Conservation (phyloP, 2,113 vertebrate species). For the Pedetes capensis region DNA sequence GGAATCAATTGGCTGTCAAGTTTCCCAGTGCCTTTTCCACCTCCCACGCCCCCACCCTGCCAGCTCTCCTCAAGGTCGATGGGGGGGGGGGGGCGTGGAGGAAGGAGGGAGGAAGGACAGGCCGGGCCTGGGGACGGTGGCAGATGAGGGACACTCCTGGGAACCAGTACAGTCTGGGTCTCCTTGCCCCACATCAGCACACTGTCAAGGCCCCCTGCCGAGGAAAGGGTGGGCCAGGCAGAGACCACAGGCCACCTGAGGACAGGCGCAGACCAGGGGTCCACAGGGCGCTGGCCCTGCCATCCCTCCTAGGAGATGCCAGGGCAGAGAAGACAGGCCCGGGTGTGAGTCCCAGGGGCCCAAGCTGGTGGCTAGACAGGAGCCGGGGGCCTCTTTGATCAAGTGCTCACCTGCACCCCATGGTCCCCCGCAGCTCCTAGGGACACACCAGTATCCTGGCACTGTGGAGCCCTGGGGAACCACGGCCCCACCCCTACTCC, state of each 20-base stretch:
- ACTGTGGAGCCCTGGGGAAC: no score
- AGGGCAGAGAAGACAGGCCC: neutral
- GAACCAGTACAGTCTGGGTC: neutral
- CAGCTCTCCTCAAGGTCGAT: constrained; percentile 39
- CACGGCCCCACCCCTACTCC: neutral
- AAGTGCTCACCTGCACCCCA: neutral
- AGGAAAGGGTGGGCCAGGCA: no score
- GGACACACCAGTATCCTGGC: neutral
- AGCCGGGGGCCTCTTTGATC: neutral
- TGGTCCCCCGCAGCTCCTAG: neutral
- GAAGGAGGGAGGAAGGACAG: neutral
- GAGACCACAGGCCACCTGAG: no score
- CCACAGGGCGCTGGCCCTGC: neutral
- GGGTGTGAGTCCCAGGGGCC: neutral
- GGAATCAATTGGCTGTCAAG: constrained; percentile 68
- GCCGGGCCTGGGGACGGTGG: neutral
- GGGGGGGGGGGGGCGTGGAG: neutral
- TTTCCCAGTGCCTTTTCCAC: constrained; percentile 51
- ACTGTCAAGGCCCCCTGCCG: neutral
- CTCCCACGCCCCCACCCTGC: neutral
- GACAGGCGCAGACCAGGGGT: neutral
- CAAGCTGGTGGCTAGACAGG: neutral
- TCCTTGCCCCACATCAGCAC: neutral
- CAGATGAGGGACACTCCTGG: neutral
- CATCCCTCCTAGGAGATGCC: neutral